A percentile compares a stretch with the other conserved stretches of the same genome.
These are phyloP conservation scores for Callimorpha dominula DNA, from an alignment of 2,888 invertebrate species.

Conservation along the genomic window DNA sequence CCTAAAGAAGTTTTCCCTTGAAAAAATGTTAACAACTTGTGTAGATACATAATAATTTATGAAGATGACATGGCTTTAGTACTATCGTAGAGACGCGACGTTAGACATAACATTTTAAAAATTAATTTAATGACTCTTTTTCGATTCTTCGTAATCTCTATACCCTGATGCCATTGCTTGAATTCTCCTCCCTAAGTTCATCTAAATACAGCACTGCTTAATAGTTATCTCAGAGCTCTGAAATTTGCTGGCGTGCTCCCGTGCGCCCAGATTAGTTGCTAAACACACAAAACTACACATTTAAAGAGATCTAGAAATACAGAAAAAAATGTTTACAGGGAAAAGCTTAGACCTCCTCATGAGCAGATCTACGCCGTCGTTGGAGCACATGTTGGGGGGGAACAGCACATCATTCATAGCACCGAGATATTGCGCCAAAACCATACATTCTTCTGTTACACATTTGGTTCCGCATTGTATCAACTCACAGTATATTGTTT, in stretches of 20 bases:
- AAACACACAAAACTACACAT: neutral
- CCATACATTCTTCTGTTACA: conserved; percentile 69
- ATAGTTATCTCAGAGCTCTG: neutral
- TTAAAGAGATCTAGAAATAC: conserved; percentile 18
- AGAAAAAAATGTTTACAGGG: conserved; percentile 82
- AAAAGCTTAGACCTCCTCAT: conserved; percentile 89
- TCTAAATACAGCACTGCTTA: neutral
- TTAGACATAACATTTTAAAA: no score
- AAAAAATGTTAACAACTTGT: no score
- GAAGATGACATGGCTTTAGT: no score
- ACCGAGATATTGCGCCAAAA: conserved; percentile 89
- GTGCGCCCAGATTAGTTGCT: neutral
- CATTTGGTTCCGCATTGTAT: conserved; percentile 87
- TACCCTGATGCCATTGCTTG: no score
- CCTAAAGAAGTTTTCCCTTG: no score
- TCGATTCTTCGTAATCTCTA: no score
- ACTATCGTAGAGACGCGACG: no score
- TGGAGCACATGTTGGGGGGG: conserved; percentile 86
- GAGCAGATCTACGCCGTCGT: conserved; percentile 89
- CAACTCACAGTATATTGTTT: conserved; percentile 88
- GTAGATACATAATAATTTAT: no score
- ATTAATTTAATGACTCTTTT: no score
- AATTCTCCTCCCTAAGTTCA: no score
- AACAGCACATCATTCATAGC: conserved; percentile 89
- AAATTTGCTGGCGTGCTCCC: neutral